These are phyloP conservation scores for Orthosia incerta DNA, from an alignment of 2,888 invertebrate species.

Conservation along the genomic window DNA sequence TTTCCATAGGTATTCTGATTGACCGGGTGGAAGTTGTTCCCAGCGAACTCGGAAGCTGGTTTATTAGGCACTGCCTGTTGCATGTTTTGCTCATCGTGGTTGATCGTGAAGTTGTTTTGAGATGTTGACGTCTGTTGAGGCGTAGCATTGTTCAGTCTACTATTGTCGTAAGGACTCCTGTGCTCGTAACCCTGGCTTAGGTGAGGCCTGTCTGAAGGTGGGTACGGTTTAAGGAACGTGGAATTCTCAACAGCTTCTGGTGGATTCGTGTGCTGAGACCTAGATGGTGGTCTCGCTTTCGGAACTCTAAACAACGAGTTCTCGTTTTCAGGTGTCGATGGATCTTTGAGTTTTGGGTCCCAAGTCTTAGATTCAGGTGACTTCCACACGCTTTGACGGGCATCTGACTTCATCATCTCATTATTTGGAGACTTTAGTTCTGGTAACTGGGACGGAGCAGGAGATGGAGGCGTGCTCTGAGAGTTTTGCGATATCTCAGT, in stretches of 20 bases:
- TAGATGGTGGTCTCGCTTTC: conserved; percentile 92
- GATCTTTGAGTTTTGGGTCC: conserved; percentile 87
- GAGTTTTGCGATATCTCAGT: conserved; percentile 87
- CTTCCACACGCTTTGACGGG: conserved; percentile 86
- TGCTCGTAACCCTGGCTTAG: conserved; percentile 86
- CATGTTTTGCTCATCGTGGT: conserved; percentile 85
- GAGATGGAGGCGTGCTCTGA: conserved; percentile 84
- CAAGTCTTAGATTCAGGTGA: conserved; percentile 88
- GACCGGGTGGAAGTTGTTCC: conserved; percentile 85
- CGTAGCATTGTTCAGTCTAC: conserved; percentile 73
- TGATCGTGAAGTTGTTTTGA: conserved; percentile 86
- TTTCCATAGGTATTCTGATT: conserved; percentile 84
- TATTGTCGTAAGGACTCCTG: conserved; percentile 86
- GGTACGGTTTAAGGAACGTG: conserved; percentile 92
- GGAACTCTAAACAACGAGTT: conserved; percentile 92
- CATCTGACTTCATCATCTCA: conserved; percentile 77
- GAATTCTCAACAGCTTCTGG: conserved; percentile 88
- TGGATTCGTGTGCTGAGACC: conserved; percentile 89
- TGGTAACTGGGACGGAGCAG: conserved; percentile 81
- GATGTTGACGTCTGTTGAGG: conserved; percentile 79
- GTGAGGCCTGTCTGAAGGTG: conserved; percentile 89
- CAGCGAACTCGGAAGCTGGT: conserved; percentile 80
- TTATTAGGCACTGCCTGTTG: conserved; percentile 73
- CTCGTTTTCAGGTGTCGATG: conserved; percentile 82
- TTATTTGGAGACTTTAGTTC: conserved; percentile 86